Evolutionary conservation across 2,113 vertebrate genomes (phyloP).

Genomic region (Ranitomeya imitator): DNA sequence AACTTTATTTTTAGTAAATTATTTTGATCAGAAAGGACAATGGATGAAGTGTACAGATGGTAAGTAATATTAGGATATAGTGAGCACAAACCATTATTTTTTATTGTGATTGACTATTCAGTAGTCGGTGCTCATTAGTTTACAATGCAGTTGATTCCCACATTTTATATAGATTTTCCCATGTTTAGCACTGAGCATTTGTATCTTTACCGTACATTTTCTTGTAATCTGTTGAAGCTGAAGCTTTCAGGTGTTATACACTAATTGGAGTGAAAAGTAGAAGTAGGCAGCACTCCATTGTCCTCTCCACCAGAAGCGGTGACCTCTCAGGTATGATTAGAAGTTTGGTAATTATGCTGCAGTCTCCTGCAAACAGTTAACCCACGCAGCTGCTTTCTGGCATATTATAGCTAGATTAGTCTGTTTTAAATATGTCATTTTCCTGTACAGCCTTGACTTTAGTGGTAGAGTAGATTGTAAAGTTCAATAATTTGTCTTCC

Average conservation of each 20-base stretch:
- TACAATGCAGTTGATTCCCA: neutral
- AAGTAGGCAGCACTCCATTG: neutral
- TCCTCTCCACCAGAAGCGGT: neutral
- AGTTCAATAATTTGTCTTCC: neutral
- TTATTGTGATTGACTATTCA: neutral
- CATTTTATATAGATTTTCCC: neutral
- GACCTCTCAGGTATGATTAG: neutral
- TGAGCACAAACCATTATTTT: neutral
- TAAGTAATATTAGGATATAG: neutral
- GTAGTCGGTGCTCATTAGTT: neutral
- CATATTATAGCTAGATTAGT: neutral
- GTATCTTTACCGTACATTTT: neutral
- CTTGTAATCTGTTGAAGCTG: neutral
- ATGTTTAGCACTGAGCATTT: neutral
- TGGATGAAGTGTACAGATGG: too few relatives aligned
- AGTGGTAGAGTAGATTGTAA: neutral
- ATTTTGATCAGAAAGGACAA: too few relatives aligned
- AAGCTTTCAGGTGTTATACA: neutral
- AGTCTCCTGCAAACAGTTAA: neutral
- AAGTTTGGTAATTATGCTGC: neutral
- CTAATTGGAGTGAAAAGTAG: neutral
- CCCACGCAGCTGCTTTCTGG: neutral
- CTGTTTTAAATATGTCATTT: neutral
- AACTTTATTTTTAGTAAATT: too few relatives aligned
- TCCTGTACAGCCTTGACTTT: neutral